Base-by-base conservation (phyloP, 2,797 vertebrate species). In the Benthosema pterotum region DNA sequence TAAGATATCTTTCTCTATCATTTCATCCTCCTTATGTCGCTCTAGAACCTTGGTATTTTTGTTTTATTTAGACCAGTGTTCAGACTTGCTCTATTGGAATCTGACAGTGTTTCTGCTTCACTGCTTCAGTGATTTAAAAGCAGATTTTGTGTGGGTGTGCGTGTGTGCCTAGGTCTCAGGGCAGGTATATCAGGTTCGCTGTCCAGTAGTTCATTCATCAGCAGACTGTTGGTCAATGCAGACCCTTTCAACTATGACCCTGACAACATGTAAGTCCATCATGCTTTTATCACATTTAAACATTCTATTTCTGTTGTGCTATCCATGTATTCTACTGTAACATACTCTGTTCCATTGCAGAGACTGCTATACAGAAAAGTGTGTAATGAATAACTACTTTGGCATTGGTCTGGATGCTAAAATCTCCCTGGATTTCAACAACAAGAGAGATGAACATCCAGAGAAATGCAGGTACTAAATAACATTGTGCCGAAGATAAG, bases 351-450 rank as follows among this genome's bases (percentile, higher is more conserved):
- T 18, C 22, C 9, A 18, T 2, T 58, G 56, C 55, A 98, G 96
- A 67, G 95, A 98, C 63, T 95, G 87, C 77, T 99, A 95, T 82
- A 95, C 95, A 0, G 97, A 99, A 88, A 98, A 96, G 58, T 98
- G 97, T 66, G 97, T 99, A 53, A 99, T 99, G 97, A 99, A 99
- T 85, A 99, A 99, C 82, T 99, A 99, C 74, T 99, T 99, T 51
- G 97, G 97, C 61, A 99, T 99, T 5, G 97, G 97, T 57, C 88
- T 99, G 76, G 97, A 99, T 12, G 97, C 97, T 0, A 99, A 99
- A 78, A 99, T 99, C 80, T 96, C 96, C 64, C 91, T 99, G 88
- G 97, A 99, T 76, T 99, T 99, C 80, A 99, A 99, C 89, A 98
- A 97, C 90, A 98, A 98, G 84, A 91, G 97, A 17, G 97, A 98